Conservation (phyloP, 1,140 invertebrate genomes). For the Megathymus violae region DNA sequence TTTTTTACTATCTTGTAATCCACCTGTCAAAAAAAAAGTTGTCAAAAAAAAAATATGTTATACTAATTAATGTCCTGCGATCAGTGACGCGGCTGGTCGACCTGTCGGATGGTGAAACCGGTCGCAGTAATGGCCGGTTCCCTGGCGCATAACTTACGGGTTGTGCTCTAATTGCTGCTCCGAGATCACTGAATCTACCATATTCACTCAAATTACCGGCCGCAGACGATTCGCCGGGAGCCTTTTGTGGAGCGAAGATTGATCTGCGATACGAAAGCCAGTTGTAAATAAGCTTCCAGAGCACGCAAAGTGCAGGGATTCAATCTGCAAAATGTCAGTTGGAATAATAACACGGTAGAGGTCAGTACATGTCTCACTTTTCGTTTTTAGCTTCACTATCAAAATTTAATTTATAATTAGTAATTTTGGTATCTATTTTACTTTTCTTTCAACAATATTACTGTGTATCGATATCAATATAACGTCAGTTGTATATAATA, state of each 20-base stretch:
- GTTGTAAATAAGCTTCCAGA: background rate
- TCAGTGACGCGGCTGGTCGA: background rate
- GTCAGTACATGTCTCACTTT: background rate
- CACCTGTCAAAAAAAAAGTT: no score
- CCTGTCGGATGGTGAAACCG: background rate
- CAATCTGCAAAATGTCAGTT: background rate
- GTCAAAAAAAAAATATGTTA: no score
- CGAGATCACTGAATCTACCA: slow-evolving; percentile 19
- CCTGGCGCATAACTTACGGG: slow-evolving; percentile 15
- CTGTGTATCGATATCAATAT: no score
- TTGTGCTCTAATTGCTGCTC: slow-evolving; percentile 12
- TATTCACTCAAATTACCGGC: slow-evolving; percentile 22
- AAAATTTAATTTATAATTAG: no score
- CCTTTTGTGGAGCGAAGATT: slow-evolving; percentile 19
- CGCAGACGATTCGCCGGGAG: slow-evolving; percentile 11
- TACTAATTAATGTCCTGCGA: background rate
- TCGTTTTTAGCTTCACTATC: no score
- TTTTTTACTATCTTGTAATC: no score
- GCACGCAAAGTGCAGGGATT: background rate
- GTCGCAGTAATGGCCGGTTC: slow-evolving; percentile 17
- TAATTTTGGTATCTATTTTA: no score
- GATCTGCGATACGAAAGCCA: slow-evolving; percentile 12
- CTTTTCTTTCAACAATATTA: no score
- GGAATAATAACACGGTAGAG: background rate
- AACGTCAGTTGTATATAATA: no score